Percentiles rank a stretch among this genome's conserved stretches.
phyloP scores from a whole-genome alignment of 1,140 invertebrate species.

The Drosophila jambulina region DNA sequence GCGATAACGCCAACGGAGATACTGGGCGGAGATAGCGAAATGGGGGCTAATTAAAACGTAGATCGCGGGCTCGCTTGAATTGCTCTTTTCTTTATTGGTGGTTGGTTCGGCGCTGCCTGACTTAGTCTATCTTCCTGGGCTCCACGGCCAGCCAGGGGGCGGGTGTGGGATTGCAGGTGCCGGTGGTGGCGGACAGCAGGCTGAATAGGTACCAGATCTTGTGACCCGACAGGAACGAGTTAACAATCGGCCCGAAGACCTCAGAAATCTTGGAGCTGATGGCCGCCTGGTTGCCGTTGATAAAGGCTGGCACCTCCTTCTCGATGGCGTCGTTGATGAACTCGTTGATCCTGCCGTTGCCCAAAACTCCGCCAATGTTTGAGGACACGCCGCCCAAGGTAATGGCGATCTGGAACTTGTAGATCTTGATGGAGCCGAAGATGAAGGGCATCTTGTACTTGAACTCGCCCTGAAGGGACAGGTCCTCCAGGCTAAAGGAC shows the following conservation, averaged over 20 bases:
- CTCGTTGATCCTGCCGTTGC: constrained; percentile 73
- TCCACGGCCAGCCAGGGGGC: constrained; percentile 73
- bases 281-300: constrained; percentile 68
- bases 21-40: constrained; percentile 39
- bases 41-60: constrained; percentile 61
- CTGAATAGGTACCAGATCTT: constrained; percentile 76
- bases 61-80: constrained; percentile 42
- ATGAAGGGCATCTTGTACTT: constrained; percentile 84
- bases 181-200: constrained; percentile 22
- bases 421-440: constrained; percentile 81
- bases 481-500: constrained; percentile 64
- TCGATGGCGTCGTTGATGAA: constrained; percentile 74
- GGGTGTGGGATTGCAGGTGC: constrained; percentile 62
- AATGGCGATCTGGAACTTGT: constrained; percentile 68
- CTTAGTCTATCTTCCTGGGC: constrained; percentile 23
- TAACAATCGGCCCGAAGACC: constrained; percentile 66
- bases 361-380: constrained; percentile 76
- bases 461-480: constrained; percentile 76
- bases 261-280: constrained; percentile 68
- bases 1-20: constrained; percentile 26
- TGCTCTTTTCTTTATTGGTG: constrained; percentile 55
- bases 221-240: constrained; percentile 63
- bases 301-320: constrained; percentile 65
- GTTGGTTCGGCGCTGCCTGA: constrained; percentile 1
- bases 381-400: constrained; percentile 65